Conservation (phyloP, 2,797 vertebrate species). For the Novumbra hubbsi region DNA sequence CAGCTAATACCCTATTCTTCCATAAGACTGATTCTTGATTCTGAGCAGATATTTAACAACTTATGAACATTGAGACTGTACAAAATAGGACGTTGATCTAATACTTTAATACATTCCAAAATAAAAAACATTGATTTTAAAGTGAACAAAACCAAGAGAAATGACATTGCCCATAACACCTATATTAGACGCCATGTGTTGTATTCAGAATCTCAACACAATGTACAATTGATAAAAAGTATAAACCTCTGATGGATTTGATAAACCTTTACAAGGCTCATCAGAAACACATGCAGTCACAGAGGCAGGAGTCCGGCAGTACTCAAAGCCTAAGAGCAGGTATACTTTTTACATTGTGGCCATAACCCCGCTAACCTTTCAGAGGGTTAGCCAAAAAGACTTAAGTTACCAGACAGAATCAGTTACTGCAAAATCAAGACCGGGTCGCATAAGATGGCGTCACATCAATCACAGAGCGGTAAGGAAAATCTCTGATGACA, state of each 20-base stretch:
- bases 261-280: conserved; percentile 24
- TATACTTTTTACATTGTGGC: neutral
- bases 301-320: neutral
- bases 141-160: too few relatives aligned
- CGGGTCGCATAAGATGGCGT: conserved; percentile 25
- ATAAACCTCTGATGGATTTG: neutral
- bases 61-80: too few relatives aligned
- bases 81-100: too few relatives aligned
- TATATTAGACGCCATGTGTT: neutral
- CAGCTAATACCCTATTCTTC: too few relatives aligned
- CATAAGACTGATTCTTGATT: too few relatives aligned
- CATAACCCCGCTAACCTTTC: conserved; percentile 36
- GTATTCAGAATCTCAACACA: too few relatives aligned
- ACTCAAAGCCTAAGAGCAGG: neutral
- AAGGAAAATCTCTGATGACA: conserved; percentile 45
- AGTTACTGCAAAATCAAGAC: conserved; percentile 39
- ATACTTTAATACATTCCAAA: too few relatives aligned
- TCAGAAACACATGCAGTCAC: conserved; percentile 28
- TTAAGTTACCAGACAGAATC: conserved; percentile 35
- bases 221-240: conserved; percentile 15
- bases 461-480: conserved; percentile 36
- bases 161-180: neutral
- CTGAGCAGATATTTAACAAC: too few relatives aligned
- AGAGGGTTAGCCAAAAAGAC: conserved; percentile 26
- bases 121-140: too few relatives aligned